These are phyloP conservation scores for Amphipyra berbera DNA, from an alignment of 2,888 invertebrate species.

Conservation along the genomic window DNA sequence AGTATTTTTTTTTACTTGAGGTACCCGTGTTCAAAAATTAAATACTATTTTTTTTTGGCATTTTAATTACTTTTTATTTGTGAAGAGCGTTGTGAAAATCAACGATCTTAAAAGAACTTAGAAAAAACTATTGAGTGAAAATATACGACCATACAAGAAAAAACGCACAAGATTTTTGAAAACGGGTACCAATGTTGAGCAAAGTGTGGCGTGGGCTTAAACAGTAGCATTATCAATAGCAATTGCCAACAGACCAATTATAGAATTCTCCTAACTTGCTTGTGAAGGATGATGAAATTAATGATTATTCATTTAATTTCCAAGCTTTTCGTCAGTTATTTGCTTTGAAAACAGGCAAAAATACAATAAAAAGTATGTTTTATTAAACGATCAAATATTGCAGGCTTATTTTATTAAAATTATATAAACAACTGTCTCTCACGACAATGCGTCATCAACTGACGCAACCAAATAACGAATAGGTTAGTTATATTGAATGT, in stretches of 20 bases:
- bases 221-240: not conserved
- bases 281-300: not conserved
- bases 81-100: too few species aligned
- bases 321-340: too few species aligned
- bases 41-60: not conserved
- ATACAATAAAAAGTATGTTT: too few species aligned
- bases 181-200: not conserved
- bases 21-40: not conserved
- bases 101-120: too few species aligned
- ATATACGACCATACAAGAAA: too few species aligned
- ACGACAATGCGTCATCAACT: not conserved
- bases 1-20: not conserved
- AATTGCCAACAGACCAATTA: not conserved
- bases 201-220: not conserved
- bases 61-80: not conserved
- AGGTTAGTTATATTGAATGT: conserved; percentile 55
- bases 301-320: too few species aligned
- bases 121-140: too few species aligned
- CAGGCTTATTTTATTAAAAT: too few species aligned
- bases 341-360: too few species aligned
- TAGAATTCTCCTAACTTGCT: not conserved
- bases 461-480: conserved; percentile 43
- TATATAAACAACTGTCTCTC: too few species aligned
- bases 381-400: too few species aligned
- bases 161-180: conserved; percentile 1